Evolutionary conservation across 2,113 vertebrate species (phyloP).

Genomic region (Heliornis fulica): DNA sequence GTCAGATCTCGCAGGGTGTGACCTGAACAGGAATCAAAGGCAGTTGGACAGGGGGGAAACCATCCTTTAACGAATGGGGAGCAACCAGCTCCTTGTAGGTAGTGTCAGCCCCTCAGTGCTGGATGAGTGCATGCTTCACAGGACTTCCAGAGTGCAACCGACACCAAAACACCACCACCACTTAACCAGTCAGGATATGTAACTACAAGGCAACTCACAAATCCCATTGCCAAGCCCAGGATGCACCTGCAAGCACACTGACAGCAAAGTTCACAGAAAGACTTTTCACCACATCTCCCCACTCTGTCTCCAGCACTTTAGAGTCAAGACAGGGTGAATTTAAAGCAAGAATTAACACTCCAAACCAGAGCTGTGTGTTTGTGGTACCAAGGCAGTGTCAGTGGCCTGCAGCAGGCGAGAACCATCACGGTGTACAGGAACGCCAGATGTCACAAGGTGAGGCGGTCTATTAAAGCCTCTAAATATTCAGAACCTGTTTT

Average conservation of each 20-base stretch:
- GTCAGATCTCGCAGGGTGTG: neutral
- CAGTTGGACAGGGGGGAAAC: neutral
- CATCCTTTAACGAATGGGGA: neutral
- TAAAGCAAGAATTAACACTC: neutral
- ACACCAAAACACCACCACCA: neutral
- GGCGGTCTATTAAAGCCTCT: neutral
- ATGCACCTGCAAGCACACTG: neutral
- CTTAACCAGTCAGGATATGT: neutral
- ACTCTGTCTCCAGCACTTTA: neutral
- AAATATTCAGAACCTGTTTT: neutral
- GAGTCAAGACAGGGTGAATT: neutral
- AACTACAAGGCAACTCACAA: neutral
- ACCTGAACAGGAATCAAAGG: neutral
- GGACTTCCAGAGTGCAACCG: neutral
- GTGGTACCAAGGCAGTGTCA: rapidly evolving
- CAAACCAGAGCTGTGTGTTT: neutral
- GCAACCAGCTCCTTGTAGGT: neutral
- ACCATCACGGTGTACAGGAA: neutral
- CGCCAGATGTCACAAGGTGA: neutral
- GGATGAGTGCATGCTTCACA: neutral
- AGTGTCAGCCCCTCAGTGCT: neutral
- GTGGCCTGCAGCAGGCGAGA: rapidly evolving
- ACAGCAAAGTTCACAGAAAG: neutral
- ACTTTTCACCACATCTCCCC: neutral
- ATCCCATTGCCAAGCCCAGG: neutral